Conservation (phyloP, 1,140 invertebrate genomes). For the Habropoda laboriosa region DNA sequence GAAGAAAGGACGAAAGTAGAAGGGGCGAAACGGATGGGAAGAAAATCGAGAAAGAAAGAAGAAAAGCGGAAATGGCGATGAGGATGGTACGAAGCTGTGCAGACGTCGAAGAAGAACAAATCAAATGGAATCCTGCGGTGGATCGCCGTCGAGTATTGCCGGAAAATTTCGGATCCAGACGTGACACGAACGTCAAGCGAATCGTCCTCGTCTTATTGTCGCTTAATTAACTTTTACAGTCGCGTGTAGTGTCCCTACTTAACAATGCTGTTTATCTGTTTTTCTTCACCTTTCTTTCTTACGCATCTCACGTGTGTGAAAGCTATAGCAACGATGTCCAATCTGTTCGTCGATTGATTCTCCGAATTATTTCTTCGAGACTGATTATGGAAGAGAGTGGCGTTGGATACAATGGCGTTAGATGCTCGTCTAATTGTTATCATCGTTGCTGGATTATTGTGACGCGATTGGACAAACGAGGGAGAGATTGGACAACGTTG, state of each 20-base stretch:
- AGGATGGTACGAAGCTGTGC: not conserved
- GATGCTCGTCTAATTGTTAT: not conserved
- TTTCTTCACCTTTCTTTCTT: too few relatives aligned
- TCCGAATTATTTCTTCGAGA: too few relatives aligned
- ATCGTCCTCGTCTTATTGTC: conserved; percentile 43
- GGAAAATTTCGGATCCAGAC: conserved; percentile 5
- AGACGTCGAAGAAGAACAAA: not conserved
- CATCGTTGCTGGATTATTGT: not conserved
- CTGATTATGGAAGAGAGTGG: not conserved
- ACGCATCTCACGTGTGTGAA: conserved; percentile 5
- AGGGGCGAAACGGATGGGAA: not conserved
- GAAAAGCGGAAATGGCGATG: conserved; percentile 21
- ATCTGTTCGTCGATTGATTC: conserved; percentile 2
- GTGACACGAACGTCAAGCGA: conserved; percentile 34
- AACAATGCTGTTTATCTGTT: conserved; percentile 4
- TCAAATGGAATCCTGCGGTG: conserved; percentile 1
- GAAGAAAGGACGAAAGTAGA: conserved; percentile 21
- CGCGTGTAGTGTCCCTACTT: conserved; percentile 30
- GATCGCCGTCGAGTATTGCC: conserved; percentile 47
- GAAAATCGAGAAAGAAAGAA: not conserved
- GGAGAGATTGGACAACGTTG: not conserved
- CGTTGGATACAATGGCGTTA: not conserved
- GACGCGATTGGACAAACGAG: not conserved
- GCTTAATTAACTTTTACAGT: conserved; percentile 48
- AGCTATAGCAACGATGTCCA: conserved; percentile 16